Base-by-base conservation (phyloP, 2,888 invertebrate species). In the Hololepta plana region DNA sequence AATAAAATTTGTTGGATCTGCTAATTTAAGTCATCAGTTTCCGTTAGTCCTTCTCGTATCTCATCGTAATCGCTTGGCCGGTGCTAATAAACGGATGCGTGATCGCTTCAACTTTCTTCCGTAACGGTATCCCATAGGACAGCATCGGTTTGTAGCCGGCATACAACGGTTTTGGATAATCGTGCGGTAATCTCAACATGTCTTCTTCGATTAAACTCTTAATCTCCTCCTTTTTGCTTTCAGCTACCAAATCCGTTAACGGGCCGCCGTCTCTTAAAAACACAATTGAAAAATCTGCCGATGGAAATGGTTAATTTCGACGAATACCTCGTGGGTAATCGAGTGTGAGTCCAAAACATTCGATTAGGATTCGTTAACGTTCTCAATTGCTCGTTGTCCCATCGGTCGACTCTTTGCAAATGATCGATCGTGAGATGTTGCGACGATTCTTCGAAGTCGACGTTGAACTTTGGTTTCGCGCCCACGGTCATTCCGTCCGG, bases 331-430 rank as follows among this genome's bases (percentile, higher is more conserved):
- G n/a, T n/a, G n/a, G n/a, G n/a, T n/a, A n/a, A n/a, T n/a, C n/a
- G 39, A 5, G 44, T 46, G 20, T 45, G 38, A 4, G 39, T 28
- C 53, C 53, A 54, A 34, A 49, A 54, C 20, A 38, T 36, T 24
- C 23, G 32, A 6, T 47, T 48, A 1, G 45, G 43, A 37, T 53
- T 49, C 3, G 51, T 43, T 21, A 32, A 37, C 3, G 36, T 42
- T 29, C 51, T 43, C 5, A 32, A 35, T 39, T 57, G 55, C 26
- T 40, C 25, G 22, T 39, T 38, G 28, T 55, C 52, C 55, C 55
- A 57, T 13, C 38, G n/a, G n/a, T n/a, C n/a, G n/a, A n/a, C n/a
- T n/a, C n/a, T n/a, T n/a, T n/a, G n/a, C n/a, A n/a, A n/a, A n/a
- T n/a, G n/a, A n/a, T n/a, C n/a, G n/a, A n/a, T n/a, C n/a, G n/a